These are phyloP conservation scores for Botia kubotai DNA, from an alignment of 2,797 vertebrate species.

Conservation along the genomic window DNA sequence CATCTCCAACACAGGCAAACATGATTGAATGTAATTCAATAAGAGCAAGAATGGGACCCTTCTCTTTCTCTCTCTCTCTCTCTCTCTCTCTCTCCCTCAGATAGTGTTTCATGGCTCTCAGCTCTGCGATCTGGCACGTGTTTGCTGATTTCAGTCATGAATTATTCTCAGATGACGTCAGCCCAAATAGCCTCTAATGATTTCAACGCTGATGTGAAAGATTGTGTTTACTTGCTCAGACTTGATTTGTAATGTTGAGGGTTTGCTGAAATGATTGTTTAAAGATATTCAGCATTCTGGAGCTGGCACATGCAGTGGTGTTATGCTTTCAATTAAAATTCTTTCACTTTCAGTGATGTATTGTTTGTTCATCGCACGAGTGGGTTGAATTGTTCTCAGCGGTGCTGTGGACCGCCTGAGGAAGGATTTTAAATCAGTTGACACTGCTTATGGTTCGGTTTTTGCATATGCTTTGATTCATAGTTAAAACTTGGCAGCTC, in stretches of 20 bases:
- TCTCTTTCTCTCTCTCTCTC: slow-evolving; percentile 13
- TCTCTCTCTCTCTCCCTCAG: slow-evolving; percentile 3
- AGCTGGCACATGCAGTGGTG: slow-evolving; percentile 31
- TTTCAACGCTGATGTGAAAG: slow-evolving; percentile 46
- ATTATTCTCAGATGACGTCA: slow-evolving; percentile 56
- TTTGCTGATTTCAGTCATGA: slow-evolving; percentile 44
- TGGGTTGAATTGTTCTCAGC: slow-evolving; percentile 45
- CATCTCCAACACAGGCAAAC: slow-evolving; percentile 58
- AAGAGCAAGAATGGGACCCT: slow-evolving; percentile 52
- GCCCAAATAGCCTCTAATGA: slow-evolving; percentile 39
- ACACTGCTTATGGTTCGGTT: slow-evolving; percentile 47
- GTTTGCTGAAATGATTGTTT: slow-evolving; percentile 32
- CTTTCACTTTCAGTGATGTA: slow-evolving; percentile 30
- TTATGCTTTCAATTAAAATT: slow-evolving; percentile 55
- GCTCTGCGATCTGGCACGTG: slow-evolving; percentile 44
- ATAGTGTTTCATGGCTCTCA: slow-evolving; percentile 23
- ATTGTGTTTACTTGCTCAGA: slow-evolving; percentile 40
- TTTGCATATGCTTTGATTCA: slow-evolving; percentile 54
- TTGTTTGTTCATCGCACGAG: slow-evolving; percentile 43
- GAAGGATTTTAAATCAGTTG: slow-evolving; percentile 46
- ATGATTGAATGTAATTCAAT: slow-evolving; percentile 67
- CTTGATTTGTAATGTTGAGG: slow-evolving; percentile 32
- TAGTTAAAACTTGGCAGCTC: slow-evolving; percentile 42
- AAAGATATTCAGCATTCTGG: slow-evolving; percentile 1
- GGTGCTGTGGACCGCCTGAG: slow-evolving; percentile 35